These are phyloP conservation scores for Phainopepla nitens DNA, from an alignment of 2,113 vertebrate species.

Conservation along the genomic window DNA sequence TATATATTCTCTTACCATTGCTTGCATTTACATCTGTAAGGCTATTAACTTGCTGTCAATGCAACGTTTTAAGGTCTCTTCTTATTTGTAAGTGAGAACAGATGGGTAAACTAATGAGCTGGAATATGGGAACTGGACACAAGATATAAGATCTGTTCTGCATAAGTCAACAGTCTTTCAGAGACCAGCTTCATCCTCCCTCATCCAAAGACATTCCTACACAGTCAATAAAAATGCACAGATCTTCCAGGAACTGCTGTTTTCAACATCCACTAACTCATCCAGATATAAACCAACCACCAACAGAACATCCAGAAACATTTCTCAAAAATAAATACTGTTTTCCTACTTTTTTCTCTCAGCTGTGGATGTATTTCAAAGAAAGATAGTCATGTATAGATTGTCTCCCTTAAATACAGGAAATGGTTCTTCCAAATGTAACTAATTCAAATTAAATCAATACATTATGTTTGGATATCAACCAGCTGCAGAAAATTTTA, in stretches of 20 bases:
- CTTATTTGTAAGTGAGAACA: background rate
- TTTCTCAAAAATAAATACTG: background rate
- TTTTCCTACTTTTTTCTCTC: background rate
- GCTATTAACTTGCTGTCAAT: background rate
- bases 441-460: background rate
- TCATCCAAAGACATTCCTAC: background rate
- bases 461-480: background rate
- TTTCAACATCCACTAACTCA: background rate
- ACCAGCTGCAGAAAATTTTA: background rate
- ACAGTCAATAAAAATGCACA: background rate
- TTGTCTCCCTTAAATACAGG: background rate
- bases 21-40: background rate
- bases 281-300: background rate
- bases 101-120: background rate
- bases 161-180: background rate
- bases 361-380: background rate
- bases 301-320: background rate
- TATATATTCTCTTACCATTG: background rate
- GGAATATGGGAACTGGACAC: background rate
- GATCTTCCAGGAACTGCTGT: background rate
- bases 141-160: background rate
- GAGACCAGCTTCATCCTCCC: background rate
- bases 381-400: background rate
- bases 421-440: slow-evolving; percentile 25
- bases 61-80: background rate